Conservation (phyloP, 2,797 vertebrate species). For the Phoebastria nigripes region DNA sequence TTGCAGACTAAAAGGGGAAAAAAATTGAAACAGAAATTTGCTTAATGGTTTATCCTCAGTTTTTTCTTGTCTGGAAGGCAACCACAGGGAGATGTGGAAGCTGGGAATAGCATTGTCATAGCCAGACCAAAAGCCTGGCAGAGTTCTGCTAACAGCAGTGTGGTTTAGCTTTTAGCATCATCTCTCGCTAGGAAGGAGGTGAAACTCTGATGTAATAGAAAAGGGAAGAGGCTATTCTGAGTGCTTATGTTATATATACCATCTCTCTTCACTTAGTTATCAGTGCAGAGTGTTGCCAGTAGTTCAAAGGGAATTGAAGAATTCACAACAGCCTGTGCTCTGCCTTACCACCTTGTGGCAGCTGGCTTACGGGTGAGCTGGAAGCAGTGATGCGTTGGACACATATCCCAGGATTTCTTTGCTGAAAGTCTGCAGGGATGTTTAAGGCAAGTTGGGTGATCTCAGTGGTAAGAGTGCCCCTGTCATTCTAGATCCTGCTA, state of each 20-base stretch:
- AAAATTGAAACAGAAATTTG: not conserved
- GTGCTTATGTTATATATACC: not conserved
- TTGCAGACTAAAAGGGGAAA: not conserved
- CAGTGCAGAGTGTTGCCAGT: not conserved
- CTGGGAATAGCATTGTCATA: not conserved
- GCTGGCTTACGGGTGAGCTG: not conserved
- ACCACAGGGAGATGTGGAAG: not conserved
- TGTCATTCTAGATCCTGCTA: not conserved
- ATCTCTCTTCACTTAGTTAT: not conserved
- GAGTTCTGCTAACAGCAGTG: not conserved
- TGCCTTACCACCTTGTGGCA: not conserved
- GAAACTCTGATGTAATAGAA: not conserved
- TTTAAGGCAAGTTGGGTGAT: not conserved
- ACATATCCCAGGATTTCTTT: not conserved
- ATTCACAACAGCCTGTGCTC: not conserved
- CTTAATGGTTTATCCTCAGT: not conserved
- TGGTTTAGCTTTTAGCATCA: not conserved
- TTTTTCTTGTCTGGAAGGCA: not conserved
- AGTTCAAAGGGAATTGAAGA: not conserved
- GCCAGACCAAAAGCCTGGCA: not conserved
- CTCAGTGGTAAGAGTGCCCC: not conserved
- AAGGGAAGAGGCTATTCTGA: not conserved
- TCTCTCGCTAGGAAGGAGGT: not conserved
- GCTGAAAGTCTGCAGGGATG: not conserved
- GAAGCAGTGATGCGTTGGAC: not conserved